A percentile compares a stretch with the other conserved stretches of the same genome.
phyloP scores from a whole-genome alignment of 2,888 invertebrate species.

The Portevinia maculata region DNA sequence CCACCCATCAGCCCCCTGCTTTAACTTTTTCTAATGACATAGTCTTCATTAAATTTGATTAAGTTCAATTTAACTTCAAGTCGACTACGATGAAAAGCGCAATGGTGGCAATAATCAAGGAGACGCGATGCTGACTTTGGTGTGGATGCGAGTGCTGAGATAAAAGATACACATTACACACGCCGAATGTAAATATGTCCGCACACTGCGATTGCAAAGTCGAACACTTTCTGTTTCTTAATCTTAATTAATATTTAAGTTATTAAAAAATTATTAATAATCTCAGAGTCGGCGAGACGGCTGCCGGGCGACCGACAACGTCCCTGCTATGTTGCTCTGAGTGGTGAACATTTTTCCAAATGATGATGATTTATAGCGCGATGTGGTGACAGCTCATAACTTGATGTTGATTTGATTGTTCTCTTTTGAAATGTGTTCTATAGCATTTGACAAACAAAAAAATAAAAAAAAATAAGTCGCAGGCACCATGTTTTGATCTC shows the following conservation, averaged over 20 bases:
- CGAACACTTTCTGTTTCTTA: constrained; percentile 40
- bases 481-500: too few relatives aligned
- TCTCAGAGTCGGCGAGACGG: constrained; percentile 16
- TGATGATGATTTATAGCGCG: constrained; percentile 59
- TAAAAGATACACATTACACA: neutral
- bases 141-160: constrained; percentile 26
- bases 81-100: constrained; percentile 55
- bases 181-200: constrained; percentile 47
- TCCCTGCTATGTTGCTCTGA: neutral
- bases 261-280: constrained; percentile 42
- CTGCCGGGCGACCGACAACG: neutral
- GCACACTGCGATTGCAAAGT: neutral
- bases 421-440: too few relatives aligned
- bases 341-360: constrained; percentile 11
- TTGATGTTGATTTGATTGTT: constrained; percentile 9
- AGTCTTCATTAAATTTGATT: constrained; percentile 74
- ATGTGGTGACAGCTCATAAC: constrained; percentile 25
- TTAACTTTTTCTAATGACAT: constrained; percentile 50
- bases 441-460: too few relatives aligned
- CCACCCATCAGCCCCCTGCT: constrained; percentile 6
- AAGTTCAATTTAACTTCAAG: constrained; percentile 72
- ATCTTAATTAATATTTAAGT: constrained; percentile 51
- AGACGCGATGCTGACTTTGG: constrained; percentile 37
- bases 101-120: constrained; percentile 34
- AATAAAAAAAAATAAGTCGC: too few relatives aligned